Evolutionary conservation across 2,888 invertebrate species (phyloP).

Genomic region (Diaphora mendica): DNA sequence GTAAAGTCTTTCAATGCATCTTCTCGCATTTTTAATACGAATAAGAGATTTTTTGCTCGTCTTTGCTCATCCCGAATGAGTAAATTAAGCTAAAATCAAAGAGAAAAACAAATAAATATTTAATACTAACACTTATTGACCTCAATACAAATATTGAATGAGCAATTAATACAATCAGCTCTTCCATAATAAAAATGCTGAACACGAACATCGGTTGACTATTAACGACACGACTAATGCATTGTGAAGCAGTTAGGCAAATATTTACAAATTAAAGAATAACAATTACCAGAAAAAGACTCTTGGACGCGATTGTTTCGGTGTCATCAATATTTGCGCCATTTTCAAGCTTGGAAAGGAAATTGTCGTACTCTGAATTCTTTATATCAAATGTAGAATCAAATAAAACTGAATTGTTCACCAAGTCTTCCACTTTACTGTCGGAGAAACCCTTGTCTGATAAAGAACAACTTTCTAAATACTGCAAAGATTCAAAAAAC

Average conservation of each 20-base stretch:
- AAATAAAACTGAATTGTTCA: conserved; percentile 52
- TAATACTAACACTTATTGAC: neutral
- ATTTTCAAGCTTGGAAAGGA: conserved; percentile 75
- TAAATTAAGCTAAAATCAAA: conserved; percentile 78
- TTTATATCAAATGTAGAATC: conserved; percentile 64
- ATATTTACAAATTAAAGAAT: conserved; percentile 76
- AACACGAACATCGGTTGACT: conserved; percentile 31
- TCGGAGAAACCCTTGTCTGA: conserved; percentile 66
- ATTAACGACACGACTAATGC: conserved; percentile 46
- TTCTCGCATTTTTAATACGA: conserved; percentile 81
- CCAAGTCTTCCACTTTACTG: conserved; percentile 64
- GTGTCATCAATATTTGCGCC: conserved; percentile 68
- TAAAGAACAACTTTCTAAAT: conserved; percentile 75
- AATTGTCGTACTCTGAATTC: conserved; percentile 67
- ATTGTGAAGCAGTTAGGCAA: conserved; percentile 44
- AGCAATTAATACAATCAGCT: neutral
- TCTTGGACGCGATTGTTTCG: conserved; percentile 83
- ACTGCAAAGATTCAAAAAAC: conserved; percentile 81
- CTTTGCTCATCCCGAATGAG: conserved; percentile 84
- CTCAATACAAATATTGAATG: neutral
- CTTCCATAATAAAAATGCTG: neutral
- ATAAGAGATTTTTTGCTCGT: conserved; percentile 79
- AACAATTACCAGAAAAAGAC: conserved; percentile 84
- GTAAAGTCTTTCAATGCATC: conserved; percentile 82
- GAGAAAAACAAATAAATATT: conserved; percentile 16